Evolutionary conservation across 2,797 vertebrate species (phyloP).

Genomic region (Chrysocyon brachyurus): DNA sequence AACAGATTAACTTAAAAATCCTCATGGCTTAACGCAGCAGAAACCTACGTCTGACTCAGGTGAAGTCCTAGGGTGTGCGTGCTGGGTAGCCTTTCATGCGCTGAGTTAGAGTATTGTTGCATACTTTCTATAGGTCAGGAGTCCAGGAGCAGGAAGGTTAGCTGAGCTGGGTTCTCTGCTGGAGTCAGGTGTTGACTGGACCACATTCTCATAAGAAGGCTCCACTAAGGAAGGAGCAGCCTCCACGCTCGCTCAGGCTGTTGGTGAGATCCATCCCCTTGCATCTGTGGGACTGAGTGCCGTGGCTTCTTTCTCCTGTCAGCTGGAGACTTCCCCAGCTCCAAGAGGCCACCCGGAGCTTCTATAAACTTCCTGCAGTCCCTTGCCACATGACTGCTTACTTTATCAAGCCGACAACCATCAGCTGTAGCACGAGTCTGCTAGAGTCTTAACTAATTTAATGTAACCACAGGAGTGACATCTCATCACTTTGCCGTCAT

Average conservation of each 20-base stretch:
- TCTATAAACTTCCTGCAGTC: neutral
- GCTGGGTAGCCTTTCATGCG: too few species aligned
- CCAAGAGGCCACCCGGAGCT: neutral
- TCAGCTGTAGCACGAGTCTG: neutral
- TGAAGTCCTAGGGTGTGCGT: too few species aligned
- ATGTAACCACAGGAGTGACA: neutral
- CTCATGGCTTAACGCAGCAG: neutral
- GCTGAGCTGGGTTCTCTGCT: neutral
- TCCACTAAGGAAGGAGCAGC: accelerated
- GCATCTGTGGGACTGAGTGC: neutral
- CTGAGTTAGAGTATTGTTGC: neutral
- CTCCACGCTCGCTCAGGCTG: neutral
- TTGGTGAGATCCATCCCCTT: neutral
- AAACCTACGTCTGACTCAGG: neutral
- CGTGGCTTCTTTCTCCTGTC: neutral
- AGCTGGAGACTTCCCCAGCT: neutral
- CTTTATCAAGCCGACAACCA: neutral
- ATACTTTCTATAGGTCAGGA: neutral
- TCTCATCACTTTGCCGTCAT: neutral
- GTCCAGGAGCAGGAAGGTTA: neutral
- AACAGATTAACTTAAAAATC: neutral
- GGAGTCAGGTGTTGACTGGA: accelerated
- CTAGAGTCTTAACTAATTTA: neutral
- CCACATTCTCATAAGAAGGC: neutral
- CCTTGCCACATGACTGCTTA: neutral